Evolutionary conservation across 2,797 vertebrate species (phyloP), one percentile per base, ranked within the genome.

Genomic region (Psittacula echo): DNA sequence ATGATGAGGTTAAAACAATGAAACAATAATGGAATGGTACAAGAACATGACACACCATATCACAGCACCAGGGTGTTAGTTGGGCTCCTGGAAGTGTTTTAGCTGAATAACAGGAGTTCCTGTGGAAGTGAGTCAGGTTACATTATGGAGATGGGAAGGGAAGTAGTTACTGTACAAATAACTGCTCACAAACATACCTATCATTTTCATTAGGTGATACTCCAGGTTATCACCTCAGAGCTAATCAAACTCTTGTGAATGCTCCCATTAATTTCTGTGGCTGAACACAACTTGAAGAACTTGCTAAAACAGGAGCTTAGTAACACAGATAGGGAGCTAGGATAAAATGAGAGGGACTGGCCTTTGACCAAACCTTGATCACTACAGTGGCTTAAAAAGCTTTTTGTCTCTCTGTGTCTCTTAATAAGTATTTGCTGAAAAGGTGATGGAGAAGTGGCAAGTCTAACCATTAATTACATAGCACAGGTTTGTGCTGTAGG

Each of bases 1-100:
- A 56, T 78, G 48, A 79, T 85, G 56, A 93, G 86, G 81, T 96
- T 94, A 95, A 96, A 90, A 24, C 41, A 88, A 65, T 93, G 94
- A 96, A 90, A 24, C 34, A 88, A 61, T 83, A 88, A 88, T 93
- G 92, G 77, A 87, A 70, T 5, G 18, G 51, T 54, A 27, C 51
- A 61, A 47, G 65, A 64, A 45, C 7, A 19, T 12, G n/a, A 64
- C 80, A 67, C 71, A 58, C 11, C 45, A 27, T 7, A 71, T 66
- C 7, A 24, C 61, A 75, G 48, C 27, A 21, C 75, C 5, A 4
- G 10, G 16, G 56, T 0, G 14, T 8, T n/a, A 67, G 72, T 4
- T 0, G 0, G 62, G 26, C 64, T 76, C 50, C n/a, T 75, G 76
- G 39, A 58, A 20, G 72, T 77, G 65, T 41, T 80, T 80, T 23